Evolutionary conservation across 2,888 invertebrate species (phyloP), one percentile per base, ranked within the genome.

Genomic region (Lucinisca nassula): DNA sequence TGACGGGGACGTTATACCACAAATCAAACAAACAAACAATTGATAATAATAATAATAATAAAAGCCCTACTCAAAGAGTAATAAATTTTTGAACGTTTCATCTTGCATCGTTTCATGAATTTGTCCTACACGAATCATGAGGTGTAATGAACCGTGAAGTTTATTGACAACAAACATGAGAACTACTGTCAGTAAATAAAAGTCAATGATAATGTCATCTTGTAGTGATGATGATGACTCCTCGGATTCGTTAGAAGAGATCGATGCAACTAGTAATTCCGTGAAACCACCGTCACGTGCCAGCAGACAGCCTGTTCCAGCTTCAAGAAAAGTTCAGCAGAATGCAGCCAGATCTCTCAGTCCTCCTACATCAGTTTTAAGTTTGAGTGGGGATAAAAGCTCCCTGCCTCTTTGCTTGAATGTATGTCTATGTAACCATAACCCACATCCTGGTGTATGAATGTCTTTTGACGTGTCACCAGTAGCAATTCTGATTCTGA

Each of bases 291-390:
- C 72, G 27, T 79, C 87, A 1, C 70, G 90, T 17, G 21, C 82
- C 1, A 35, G 75, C 67, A 32, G 67, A 24, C 27, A 67, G 35
- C 10, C 35, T 3, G 35, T 67, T 67, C 67, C 67, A 6, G 17
- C 35, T 45, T n/a, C 82, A 10, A 79, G 51, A 35, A 24, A 72
- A 4, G 35, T 17, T 51, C 45, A 51, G 78, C 78, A 73, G 6
- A n/a, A 79, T 51, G 84, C 87, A 2, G 82, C 87, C 0, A 61
- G 90, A 37, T 90, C 90, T 14, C 70, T 87, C 45, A 90, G 90
- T 78, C 90, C 90, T 0, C 90, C 87, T 0, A 87, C 82, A 40
- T 90, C 87, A 21, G 79, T 89, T 14, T 51, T 90, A 27, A 90
- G 81, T 67, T 76, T 78, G 6, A 85, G 87, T 67, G 87, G 85